A percentile compares a stretch with the other conserved stretches of the same genome.
Conservation (phyloP, 2,113 vertebrate species). For the Charadrius vociferus region DNA sequence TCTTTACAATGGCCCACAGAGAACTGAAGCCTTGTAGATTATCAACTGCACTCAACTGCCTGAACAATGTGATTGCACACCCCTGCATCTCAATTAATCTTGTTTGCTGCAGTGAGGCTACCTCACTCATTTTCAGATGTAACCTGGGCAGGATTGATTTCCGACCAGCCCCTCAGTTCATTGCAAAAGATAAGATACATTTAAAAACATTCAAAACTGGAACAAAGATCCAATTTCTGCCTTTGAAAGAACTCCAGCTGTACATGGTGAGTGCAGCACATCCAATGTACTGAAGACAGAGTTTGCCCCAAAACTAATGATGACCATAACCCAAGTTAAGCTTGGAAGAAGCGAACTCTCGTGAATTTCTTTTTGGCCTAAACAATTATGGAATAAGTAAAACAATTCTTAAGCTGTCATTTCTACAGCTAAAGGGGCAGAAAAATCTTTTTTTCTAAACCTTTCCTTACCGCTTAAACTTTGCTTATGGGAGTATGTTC, state of each 20-base stretch:
- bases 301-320: background rate
- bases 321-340: background rate
- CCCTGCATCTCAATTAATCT: background rate
- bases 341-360: background rate
- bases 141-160: background rate
- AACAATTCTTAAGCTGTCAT: background rate
- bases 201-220: background rate
- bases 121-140: background rate
- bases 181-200: background rate
- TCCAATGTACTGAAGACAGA: background rate
- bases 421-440: background rate
- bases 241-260: background rate
- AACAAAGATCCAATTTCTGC: background rate
- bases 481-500: background rate
- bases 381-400: background rate
- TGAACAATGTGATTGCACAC: background rate
- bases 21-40: background rate
- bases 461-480: background rate
- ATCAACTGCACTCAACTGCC: background rate
- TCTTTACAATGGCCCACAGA: background rate
- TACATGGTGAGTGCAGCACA: accelerated
- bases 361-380: background rate
- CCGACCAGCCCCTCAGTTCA: background rate
- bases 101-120: background rate
- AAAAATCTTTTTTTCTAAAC: background rate